Base-by-base conservation (phyloP, 2,113 vertebrate species). In the Acanthochromis polyacanthus region DNA sequence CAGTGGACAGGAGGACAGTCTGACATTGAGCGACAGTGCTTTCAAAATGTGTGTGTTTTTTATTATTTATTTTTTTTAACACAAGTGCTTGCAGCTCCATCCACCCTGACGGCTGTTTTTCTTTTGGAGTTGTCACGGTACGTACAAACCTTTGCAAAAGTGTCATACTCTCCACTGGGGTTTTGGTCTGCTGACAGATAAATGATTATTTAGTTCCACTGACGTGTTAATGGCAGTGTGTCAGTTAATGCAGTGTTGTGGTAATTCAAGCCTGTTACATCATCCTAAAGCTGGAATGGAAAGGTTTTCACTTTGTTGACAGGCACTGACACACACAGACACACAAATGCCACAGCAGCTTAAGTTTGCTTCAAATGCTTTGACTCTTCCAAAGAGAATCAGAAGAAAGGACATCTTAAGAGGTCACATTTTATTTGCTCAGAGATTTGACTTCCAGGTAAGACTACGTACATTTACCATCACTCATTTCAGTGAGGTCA, bases 231-330 rank as follows among this genome's bases (percentile, higher is more conserved):
- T 67, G 46, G 61, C 83, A 82, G 62, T 15, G 22, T 82, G 53
- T 84, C 68, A 78, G 40, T 79, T 87, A 85, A 85, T 73, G 45
- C 74, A 53, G 32, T 51, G 40, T 58, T 64, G 65, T 67, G 40
- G 74, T 76, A 75, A 79, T 84, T 82, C 68, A 72, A 71, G 72
- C 70, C 69, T 59, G 40, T 56, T 83, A 55, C 64, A 70, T 66
- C 68, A 67, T 65, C 55, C 64, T 85, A 78, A 87, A 87, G 77
- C 80, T 77, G 60, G 81, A 83, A 85, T 85, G 71, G 78, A 81
- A 83, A 83, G 76, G 56, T 72, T 85, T 81, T 80, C 10, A 20
- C 22, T 64, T 53, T 66, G 43, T 58, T 78, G 80, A 87, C 64
- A 71, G 48, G 52, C 45, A 22, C 23, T 58, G 22, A 66, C n/a